Evolutionary conservation across 2,888 invertebrate species (phyloP), one percentile per base, ranked within the genome.

Genomic region (Mythimna ferrago): DNA sequence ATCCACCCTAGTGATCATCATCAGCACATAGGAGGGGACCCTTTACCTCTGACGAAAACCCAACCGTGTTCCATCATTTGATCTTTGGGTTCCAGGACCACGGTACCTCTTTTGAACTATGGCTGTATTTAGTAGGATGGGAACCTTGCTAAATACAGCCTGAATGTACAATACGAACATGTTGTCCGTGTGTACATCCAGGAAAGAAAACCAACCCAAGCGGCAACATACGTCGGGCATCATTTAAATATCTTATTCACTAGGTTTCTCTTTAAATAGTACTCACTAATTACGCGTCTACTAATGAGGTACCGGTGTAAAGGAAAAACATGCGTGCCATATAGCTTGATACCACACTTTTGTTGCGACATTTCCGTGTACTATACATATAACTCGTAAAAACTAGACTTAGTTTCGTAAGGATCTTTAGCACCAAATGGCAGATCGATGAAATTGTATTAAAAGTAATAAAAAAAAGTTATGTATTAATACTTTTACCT

Each of bases 201-300:
- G 19, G 7, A 75, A 62, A 44, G 60, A 69, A 73, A 64, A 32
- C 10, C n/a, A 38, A 57, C 41, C 10, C 56, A 79, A 57, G 53
- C 54, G 53, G 51, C 61, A 48, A 9, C 80, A 62, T 38, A 66
- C 54, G 53, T 35, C 61, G 21, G 32, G 21, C 63, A 64, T 54
- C 66, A 78, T 71, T 73, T 71, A 56, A 67, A 73, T 70, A 69
- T 41, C 66, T 64, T 69, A 72, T 76, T 72, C 63, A 76, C 61
- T 65, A 48, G 41, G 61, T 76, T 78, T 80, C 80, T 78, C 58
- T 71, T 74, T 68, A 65, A 65, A 67, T 68, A 71, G 32, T 71
- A 64, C 44, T 63, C 70, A 57, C 72, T 79, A 85, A 85, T 85
- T 79, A 83, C 72, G 26, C 72, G 64, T 62, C 69, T 64, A 65